These are phyloP conservation scores for Pteronura brasiliensis DNA, from an alignment of 2,113 vertebrate species.

Conservation along the genomic window DNA sequence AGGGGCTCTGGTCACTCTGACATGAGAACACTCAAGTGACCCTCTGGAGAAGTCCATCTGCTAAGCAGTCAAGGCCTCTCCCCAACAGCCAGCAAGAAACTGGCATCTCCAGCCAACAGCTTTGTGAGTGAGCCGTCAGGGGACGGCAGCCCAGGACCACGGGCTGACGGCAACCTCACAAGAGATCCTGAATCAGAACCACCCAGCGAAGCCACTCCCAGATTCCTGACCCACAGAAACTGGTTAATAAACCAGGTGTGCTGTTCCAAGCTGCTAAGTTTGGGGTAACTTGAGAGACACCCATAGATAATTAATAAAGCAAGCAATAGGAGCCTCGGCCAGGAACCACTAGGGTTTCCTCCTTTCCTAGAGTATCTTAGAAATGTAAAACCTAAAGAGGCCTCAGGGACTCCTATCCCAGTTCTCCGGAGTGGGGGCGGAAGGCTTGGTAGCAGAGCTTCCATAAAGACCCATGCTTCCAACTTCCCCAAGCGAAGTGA, in stretches of 20 bases:
- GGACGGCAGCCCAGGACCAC: neutral
- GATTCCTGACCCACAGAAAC: neutral
- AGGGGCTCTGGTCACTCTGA: neutral
- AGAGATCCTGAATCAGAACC: neutral
- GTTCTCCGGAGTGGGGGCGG: too few relatives aligned
- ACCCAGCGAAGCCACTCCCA: neutral
- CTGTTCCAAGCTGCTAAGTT: neutral
- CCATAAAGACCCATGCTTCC: neutral
- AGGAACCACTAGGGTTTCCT: neutral
- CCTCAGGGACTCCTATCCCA: neutral
- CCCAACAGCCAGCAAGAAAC: neutral
- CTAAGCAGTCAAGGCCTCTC: neutral
- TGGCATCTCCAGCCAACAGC: neutral
- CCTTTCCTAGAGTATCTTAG: neutral
- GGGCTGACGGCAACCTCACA: rapidly evolving
- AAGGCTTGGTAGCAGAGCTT: neutral
- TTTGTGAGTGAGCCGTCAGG: too few relatives aligned
- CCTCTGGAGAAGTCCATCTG: neutral
- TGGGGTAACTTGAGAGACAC: neutral
- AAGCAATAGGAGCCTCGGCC: neutral
- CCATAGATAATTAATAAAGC: neutral
- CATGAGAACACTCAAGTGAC: neutral
- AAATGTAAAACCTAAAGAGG: neutral
- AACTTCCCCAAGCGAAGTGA: neutral
- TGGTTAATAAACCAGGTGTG: neutral